Evolutionary conservation across 2,113 vertebrate genomes (phyloP).

Genomic region (Dromiciops gliroides): DNA sequence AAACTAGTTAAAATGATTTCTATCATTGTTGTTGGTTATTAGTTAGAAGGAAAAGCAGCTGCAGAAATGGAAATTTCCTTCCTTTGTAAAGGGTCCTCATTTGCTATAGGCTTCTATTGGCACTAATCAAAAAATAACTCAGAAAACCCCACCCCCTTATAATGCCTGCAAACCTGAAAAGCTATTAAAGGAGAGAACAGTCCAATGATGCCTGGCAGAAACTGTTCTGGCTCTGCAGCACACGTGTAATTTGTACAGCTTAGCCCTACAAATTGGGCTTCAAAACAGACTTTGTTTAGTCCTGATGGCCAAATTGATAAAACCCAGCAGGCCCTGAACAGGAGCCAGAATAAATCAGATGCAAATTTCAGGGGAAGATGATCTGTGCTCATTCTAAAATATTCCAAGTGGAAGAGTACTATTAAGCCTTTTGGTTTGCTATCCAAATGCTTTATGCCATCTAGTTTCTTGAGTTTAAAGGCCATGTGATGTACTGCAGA

Average conservation of each 20-base stretch:
- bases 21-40: not conserved
- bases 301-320: constrained; percentile 7
- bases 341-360: not conserved
- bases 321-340: not conserved
- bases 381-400: not conserved
- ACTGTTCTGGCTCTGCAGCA: not conserved
- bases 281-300: constrained; percentile 7
- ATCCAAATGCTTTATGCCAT: constrained; percentile 8
- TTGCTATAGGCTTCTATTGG: not conserved
- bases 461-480: not conserved
- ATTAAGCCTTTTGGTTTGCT: not conserved
- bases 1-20: not conserved
- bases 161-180: not conserved
- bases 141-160: not conserved
- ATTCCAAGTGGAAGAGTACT: constrained; percentile 1
- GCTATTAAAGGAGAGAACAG: not conserved
- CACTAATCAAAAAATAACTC: constrained; percentile 15
- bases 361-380: not conserved
- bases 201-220: no score
- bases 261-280: not conserved
- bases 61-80: not conserved
- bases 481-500: not conserved
- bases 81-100: not conserved
- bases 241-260: not conserved
- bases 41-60: constrained; percentile 22